These are phyloP conservation scores for Sapajus apella DNA, from an alignment of 2,113 vertebrate genomes.

Conservation along the genomic window DNA sequence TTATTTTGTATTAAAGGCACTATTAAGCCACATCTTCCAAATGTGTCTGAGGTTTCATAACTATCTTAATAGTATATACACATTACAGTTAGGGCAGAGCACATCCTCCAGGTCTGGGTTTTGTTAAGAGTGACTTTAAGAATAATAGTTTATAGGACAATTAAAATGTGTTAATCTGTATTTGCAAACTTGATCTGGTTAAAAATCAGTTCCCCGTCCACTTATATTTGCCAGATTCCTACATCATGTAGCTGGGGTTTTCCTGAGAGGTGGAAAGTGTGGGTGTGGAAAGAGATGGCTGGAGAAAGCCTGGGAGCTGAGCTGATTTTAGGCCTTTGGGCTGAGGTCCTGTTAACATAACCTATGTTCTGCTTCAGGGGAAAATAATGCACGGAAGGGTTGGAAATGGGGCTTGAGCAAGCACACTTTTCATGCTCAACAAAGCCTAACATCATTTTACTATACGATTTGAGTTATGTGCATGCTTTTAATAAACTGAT, in stretches of 20 bases:
- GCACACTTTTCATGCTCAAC: conserved; percentile 54
- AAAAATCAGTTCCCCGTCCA: conserved; percentile 52
- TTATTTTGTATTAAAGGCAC: conserved; percentile 74
- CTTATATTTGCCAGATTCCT: conserved; percentile 15
- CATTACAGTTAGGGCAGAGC: conserved; percentile 64
- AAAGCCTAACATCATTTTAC: conserved; percentile 66
- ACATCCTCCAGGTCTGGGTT: conserved; percentile 69
- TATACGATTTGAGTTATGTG: conserved; percentile 47
- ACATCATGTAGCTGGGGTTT: not conserved
- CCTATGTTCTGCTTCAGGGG: not conserved
- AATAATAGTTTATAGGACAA: conserved; percentile 65
- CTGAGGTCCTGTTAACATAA: not conserved
- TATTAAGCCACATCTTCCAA: conserved; percentile 77
- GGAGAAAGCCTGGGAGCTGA: not conserved
- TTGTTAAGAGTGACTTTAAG: conserved; percentile 76
- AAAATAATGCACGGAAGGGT: not conserved
- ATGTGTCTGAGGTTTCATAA: conserved; percentile 80
- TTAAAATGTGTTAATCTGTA: conserved; percentile 76
- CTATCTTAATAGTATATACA: conserved; percentile 76
- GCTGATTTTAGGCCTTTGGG: not conserved
- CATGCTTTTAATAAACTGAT: conserved; percentile 48
- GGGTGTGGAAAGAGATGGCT: not conserved
- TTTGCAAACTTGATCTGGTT: conserved; percentile 64
- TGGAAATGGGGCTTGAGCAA: conserved; percentile 50
- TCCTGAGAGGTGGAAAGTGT: not conserved